A percentile compares a stretch with the other conserved stretches of the same genome.
Conservation (phyloP, 1,140 invertebrate species). For the Pantala flavescens region DNA sequence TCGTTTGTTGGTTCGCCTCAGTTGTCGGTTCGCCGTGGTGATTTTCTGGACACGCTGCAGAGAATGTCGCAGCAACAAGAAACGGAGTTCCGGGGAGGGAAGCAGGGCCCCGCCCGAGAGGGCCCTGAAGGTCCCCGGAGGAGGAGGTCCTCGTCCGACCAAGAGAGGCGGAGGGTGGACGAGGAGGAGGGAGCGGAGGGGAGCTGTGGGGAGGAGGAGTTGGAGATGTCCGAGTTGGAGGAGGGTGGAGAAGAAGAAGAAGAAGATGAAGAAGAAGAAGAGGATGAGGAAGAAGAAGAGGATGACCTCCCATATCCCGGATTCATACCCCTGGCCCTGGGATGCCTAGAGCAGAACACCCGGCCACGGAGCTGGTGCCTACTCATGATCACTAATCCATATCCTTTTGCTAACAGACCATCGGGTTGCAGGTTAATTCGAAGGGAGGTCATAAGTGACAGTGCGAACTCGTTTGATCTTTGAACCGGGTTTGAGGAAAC, state of each 20-base stretch:
- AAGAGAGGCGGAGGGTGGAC: background rate
- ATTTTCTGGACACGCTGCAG: too few species aligned
- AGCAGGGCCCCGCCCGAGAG: conserved; percentile 7
- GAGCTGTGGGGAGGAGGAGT: background rate
- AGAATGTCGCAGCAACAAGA: too few species aligned
- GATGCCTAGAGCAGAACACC: conserved; percentile 77
- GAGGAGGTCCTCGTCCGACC: background rate
- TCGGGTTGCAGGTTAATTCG: background rate
- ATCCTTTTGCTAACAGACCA: conserved; percentile 65
- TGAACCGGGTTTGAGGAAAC: background rate
- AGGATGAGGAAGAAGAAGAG: conserved; percentile 35
- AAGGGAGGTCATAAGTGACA: background rate
- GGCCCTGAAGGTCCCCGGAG: background rate
- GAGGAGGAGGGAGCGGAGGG: background rate
- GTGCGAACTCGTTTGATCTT: background rate
- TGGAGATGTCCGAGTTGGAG: conserved; percentile 34
- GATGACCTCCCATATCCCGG: conserved; percentile 72
- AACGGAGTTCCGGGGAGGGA: background rate
- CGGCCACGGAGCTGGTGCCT: conserved; percentile 83
- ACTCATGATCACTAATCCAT: conserved; percentile 94
- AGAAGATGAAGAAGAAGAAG: conserved; percentile 34
- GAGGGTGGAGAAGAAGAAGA: conserved; percentile 27
- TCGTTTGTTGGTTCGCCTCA: too few species aligned
- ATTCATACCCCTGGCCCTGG: conserved; percentile 69
- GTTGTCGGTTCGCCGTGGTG: too few species aligned